phyloP scores from a whole-genome alignment of 2,888 invertebrate genomes.

The Sylvicola cinctus region DNA sequence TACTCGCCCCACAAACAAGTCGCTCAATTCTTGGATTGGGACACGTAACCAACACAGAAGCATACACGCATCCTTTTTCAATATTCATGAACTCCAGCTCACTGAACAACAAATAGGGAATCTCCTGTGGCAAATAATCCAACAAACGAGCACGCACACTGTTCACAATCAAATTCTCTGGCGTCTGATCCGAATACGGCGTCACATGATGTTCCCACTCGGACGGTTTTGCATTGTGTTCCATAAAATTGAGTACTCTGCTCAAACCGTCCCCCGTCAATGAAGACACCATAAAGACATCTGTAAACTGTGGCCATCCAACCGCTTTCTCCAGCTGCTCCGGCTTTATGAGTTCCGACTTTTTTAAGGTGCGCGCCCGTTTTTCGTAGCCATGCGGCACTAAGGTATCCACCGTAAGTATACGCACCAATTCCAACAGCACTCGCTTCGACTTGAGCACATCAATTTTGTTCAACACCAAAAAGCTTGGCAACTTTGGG shows the following conservation, averaged over 20 bases:
- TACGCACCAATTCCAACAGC: constrained; percentile 47
- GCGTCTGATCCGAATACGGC: constrained; percentile 51
- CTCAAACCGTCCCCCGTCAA: constrained; percentile 52
- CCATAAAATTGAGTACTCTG: constrained; percentile 35
- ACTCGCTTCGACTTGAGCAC: constrained; percentile 44
- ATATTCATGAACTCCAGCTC: constrained; percentile 44
- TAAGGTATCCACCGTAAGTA: constrained; percentile 41
- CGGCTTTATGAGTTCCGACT: constrained; percentile 1
- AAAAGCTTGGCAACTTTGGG: constrained; percentile 38
- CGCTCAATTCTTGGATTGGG: constrained; percentile 38
- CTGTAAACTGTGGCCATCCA: constrained; percentile 60
- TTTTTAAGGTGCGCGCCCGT: not conserved
- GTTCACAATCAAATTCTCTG: constrained; percentile 44
- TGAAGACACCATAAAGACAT: constrained; percentile 85
- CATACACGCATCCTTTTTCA: constrained; percentile 30
- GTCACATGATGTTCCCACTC: constrained; percentile 45
- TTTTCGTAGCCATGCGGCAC: constrained; percentile 11
- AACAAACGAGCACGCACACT: constrained; percentile 67
- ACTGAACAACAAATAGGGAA: constrained; percentile 58
- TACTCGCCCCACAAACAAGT: constrained; percentile 44
- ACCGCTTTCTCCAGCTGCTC: constrained; percentile 10
- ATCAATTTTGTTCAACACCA: constrained; percentile 83
- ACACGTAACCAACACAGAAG: constrained; percentile 40
- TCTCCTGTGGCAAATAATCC: constrained; percentile 63
- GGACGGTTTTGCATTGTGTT: constrained; percentile 40